Percentiles rank a stretch among this genome's conserved stretches.
Conservation (phyloP, 2,888 invertebrate genomes). For the Corythucha ciliata region DNA sequence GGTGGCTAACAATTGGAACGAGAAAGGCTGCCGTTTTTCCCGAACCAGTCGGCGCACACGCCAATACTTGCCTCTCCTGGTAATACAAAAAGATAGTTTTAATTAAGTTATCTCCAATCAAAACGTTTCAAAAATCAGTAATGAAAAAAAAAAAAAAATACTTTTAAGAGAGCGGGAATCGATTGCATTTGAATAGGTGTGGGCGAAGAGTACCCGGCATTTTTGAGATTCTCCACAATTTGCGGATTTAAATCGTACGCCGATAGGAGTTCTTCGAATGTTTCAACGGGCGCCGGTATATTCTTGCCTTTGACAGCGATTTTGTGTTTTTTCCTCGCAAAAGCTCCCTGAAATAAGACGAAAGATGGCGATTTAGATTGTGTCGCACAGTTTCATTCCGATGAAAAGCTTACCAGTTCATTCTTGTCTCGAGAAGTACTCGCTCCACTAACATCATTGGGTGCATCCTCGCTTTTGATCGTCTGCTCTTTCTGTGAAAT, state of each 20-base stretch:
- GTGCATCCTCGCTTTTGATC: too few species aligned
- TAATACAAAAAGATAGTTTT: too few species aligned
- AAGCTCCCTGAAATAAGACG: too few species aligned
- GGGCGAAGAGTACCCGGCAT: slow-evolving; percentile 63
- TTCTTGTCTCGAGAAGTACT: too few species aligned
- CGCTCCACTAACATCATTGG: too few species aligned
- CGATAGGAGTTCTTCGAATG: slow-evolving; percentile 56
- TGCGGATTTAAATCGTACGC: slow-evolving; percentile 50
- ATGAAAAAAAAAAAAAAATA: slow-evolving; percentile 42
- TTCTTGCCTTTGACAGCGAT: slow-evolving; percentile 72
- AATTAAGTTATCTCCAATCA: slow-evolving; percentile 40
- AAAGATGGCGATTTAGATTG: too few species aligned
- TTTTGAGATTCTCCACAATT: slow-evolving; percentile 58
- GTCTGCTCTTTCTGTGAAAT: too few species aligned
- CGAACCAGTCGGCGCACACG: slow-evolving; percentile 94
- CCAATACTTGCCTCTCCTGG: slow-evolving; percentile 67
- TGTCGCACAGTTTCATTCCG: too few species aligned
- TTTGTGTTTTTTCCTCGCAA: too few species aligned
- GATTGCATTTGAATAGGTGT: slow-evolving; percentile 91
- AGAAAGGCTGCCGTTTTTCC: slow-evolving; percentile 95
- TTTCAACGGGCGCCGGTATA: slow-evolving; percentile 63
- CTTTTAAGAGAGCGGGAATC: slow-evolving; percentile 75
- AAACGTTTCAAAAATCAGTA: slow-evolving; percentile 28
- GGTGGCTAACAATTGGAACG: slow-evolving; percentile 70
- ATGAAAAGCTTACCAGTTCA: too few species aligned